Evolutionary conservation across 2,888 invertebrate genomes (phyloP).

Genomic region (Torymus auratus): DNA sequence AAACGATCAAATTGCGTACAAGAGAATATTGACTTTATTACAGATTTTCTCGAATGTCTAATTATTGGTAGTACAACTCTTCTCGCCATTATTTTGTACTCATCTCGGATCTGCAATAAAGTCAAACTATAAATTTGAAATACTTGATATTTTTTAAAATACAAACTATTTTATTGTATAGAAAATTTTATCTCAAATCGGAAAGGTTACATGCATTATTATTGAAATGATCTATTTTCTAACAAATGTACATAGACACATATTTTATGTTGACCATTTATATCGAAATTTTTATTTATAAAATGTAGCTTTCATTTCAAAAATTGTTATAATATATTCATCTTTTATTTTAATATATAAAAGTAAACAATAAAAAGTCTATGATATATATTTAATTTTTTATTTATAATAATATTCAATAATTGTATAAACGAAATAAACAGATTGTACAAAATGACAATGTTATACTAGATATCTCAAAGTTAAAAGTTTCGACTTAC

Average conservation of each 20-base stretch:
- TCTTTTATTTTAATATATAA: background rate
- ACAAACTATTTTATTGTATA: constrained; percentile 39
- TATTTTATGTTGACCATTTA: too few species aligned
- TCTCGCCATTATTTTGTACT: constrained; percentile 41
- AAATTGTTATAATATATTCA: background rate
- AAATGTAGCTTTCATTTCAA: background rate
- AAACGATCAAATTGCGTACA: constrained; percentile 45
- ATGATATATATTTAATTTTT: too few species aligned
- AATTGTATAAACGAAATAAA: too few species aligned
- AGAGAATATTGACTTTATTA: constrained; percentile 56
- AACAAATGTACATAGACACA: constrained; percentile 12
- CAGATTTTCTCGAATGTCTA: constrained; percentile 39
- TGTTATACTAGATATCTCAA: too few species aligned
- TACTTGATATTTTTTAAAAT: constrained; percentile 48
- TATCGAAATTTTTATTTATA: constrained; percentile 8
- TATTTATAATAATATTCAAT: too few species aligned
- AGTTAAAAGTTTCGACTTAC: too few species aligned
- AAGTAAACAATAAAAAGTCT: too few species aligned
- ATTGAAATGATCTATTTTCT: background rate
- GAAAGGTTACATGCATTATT: constrained; percentile 41
- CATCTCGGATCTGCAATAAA: constrained; percentile 53
- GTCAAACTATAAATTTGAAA: constrained; percentile 54
- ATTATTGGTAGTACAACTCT: constrained; percentile 41
- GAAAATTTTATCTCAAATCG: constrained; percentile 46
- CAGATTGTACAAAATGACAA: too few species aligned